Percentiles rank a stretch among this genome's conserved stretches.
Evolutionary conservation across 2,888 invertebrate species (phyloP).

Genomic region (Brachynemurus nebulosus): DNA sequence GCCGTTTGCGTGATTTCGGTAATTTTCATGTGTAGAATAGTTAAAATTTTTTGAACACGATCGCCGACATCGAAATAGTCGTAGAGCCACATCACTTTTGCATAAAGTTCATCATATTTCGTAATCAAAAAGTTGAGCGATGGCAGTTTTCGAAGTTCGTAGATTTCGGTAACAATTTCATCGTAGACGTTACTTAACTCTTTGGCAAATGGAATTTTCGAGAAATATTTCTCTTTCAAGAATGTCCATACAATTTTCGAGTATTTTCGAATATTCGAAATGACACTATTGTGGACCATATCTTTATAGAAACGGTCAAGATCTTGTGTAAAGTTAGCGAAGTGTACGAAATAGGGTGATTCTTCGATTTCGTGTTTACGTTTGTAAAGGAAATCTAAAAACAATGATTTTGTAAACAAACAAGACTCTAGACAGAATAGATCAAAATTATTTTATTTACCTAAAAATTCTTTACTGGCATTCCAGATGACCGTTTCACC

Average conservation of each 20-base stretch:
- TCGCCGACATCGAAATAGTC: constrained; percentile 61
- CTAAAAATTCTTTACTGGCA: constrained; percentile 55
- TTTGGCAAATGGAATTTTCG: constrained; percentile 51
- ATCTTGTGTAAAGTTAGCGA: constrained; percentile 67
- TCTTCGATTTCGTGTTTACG: constrained; percentile 65
- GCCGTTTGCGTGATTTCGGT: constrained; percentile 64
- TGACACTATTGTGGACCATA: constrained; percentile 58
- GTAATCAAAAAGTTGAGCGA: constrained; percentile 41
- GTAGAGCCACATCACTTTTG: constrained; percentile 53
- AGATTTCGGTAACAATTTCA: constrained; percentile 47
- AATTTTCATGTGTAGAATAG: constrained; percentile 53
- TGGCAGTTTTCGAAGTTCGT: constrained; percentile 45
- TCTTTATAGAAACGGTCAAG: constrained; percentile 68
- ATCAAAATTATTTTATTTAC: constrained; percentile 29
- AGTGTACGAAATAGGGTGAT: constrained; percentile 67
- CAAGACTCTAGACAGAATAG: not conserved
- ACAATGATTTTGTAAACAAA: too few relatives aligned
- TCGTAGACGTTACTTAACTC: constrained; percentile 47
- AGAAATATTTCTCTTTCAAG: constrained; percentile 50
- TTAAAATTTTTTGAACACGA: constrained; percentile 47
- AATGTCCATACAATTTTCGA: constrained; percentile 49
- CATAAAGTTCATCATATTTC: constrained; percentile 44
- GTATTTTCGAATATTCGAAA: constrained; percentile 69
- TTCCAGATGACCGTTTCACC: constrained; percentile 59
- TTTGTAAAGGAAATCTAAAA: constrained; percentile 61